A percentile compares a stretch with the other conserved stretches of the same genome.
Conservation (phyloP, 2,797 vertebrate genomes). For the Tapirus indicus region DNA sequence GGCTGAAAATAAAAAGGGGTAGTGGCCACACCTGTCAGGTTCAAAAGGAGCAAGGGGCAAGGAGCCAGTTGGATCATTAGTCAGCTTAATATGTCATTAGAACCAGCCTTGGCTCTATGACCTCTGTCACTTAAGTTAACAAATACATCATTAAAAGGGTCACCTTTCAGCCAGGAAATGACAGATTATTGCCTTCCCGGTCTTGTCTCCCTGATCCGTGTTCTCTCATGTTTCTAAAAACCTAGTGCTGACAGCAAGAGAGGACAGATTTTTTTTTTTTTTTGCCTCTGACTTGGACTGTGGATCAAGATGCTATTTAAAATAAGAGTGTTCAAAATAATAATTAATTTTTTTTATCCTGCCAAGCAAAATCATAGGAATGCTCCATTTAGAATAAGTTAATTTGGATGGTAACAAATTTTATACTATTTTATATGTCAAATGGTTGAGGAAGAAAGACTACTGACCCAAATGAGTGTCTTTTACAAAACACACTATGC, state of each 20-base stretch:
- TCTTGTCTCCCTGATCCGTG: background rate
- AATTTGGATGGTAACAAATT: constrained; percentile 5
- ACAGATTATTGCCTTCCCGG: constrained; percentile 26
- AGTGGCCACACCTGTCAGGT: constrained; percentile 20
- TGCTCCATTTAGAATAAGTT: background rate
- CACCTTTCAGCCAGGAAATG: constrained; percentile 56
- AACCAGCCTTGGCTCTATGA: background rate
- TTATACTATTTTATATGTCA: background rate
- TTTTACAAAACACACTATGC: background rate
- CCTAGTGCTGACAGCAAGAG: background rate
- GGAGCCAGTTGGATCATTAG: constrained; percentile 31
- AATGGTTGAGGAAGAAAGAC: background rate
- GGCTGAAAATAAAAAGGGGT: background rate
- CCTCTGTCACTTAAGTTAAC: constrained; percentile 59
- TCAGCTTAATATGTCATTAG: constrained; percentile 55
- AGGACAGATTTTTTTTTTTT: background rate
- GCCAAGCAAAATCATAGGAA: background rate
- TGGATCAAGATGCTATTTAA: constrained; percentile 24
- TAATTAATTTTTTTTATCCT: constrained; percentile 31
- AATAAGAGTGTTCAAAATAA: background rate
- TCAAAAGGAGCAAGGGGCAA: constrained; percentile 34
- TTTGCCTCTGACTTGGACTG: background rate
- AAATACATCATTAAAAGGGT: constrained; percentile 58
- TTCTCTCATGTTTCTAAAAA: constrained; percentile 45
- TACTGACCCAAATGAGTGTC: background rate